A percentile compares a stretch with the other conserved stretches of the same genome.
These are phyloP conservation scores for Limnephilus auricula DNA, from an alignment of 2,888 invertebrate genomes.

Conservation along the genomic window DNA sequence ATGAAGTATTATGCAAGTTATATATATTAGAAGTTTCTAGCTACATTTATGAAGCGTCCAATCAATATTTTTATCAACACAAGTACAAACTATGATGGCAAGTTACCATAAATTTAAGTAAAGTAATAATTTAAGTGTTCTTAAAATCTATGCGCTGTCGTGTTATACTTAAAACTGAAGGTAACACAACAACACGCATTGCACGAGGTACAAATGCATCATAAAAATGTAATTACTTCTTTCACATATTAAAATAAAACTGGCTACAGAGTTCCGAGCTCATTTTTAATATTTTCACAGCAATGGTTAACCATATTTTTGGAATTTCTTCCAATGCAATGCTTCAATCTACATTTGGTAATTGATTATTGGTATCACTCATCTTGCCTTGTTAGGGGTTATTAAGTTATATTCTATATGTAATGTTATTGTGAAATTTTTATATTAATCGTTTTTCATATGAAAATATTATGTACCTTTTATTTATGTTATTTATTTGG, in stretches of 20 bases:
- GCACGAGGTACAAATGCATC: not conserved
- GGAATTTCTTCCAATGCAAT: not conserved
- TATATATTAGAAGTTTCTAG: not conserved
- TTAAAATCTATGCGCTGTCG: not conserved
- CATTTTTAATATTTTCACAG: not conserved
- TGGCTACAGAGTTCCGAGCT: not conserved
- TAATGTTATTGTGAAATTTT: slow-evolving; percentile 42
- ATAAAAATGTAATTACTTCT: not conserved
- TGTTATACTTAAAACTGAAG: not conserved
- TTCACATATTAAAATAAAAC: not conserved
- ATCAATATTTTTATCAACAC: not conserved
- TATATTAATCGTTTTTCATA: slow-evolving; percentile 39
- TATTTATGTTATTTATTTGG: slow-evolving; percentile 22
- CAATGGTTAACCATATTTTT: not conserved
- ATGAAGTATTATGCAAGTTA: not conserved
- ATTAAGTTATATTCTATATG: not conserved
- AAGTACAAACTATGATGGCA: not conserved
- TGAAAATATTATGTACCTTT: slow-evolving; percentile 10
- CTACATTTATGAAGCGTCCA: not conserved
- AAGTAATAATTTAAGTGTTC: not conserved
- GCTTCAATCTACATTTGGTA: not conserved
- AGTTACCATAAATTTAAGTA: not conserved
- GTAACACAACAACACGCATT: not conserved
- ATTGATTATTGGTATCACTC: not conserved
- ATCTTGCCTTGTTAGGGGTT: slow-evolving; percentile 24